These are phyloP conservation scores for Hetaerina americana DNA, from an alignment of 1,140 invertebrate species.

Conservation along the genomic window DNA sequence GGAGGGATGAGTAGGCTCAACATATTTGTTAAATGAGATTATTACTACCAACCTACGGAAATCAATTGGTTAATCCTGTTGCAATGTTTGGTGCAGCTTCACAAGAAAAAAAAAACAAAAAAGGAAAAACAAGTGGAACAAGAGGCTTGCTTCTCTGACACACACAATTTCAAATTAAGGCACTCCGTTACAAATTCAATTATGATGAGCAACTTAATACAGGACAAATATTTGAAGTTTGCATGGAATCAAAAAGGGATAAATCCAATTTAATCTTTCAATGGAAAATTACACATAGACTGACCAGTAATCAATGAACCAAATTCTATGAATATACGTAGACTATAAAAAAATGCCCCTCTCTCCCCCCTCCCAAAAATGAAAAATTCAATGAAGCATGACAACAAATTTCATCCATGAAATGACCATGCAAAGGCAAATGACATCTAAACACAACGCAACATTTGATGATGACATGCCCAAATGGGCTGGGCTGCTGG, in stretches of 20 bases:
- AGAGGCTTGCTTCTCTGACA: too few species aligned
- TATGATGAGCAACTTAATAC: not conserved
- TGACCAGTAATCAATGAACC: not conserved
- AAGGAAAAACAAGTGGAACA: too few species aligned
- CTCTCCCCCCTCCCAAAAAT: too few species aligned
- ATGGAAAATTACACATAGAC: not conserved
- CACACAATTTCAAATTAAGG: not conserved
- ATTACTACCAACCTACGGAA: not conserved
- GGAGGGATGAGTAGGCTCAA: too few species aligned
- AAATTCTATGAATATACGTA: too few species aligned
- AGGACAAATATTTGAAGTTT: not conserved
- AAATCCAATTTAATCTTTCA: not conserved
- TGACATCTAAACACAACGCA: too few species aligned
- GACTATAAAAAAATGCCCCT: too few species aligned
- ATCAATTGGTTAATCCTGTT: not conserved
- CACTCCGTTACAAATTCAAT: not conserved
- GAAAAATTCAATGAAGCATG: not conserved
- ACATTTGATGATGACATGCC: too few species aligned
- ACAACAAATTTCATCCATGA: too few species aligned
- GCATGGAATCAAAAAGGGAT: not conserved
- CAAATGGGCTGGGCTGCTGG: too few species aligned
- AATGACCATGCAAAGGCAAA: too few species aligned
- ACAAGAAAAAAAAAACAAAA: not conserved
- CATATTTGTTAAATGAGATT: conserved; percentile 1
- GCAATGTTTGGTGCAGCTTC: not conserved